Evolutionary conservation across 2,888 invertebrate genomes (phyloP), one percentile per base, ranked within the genome.

Genomic region (Auanema freiburgensis): DNA sequence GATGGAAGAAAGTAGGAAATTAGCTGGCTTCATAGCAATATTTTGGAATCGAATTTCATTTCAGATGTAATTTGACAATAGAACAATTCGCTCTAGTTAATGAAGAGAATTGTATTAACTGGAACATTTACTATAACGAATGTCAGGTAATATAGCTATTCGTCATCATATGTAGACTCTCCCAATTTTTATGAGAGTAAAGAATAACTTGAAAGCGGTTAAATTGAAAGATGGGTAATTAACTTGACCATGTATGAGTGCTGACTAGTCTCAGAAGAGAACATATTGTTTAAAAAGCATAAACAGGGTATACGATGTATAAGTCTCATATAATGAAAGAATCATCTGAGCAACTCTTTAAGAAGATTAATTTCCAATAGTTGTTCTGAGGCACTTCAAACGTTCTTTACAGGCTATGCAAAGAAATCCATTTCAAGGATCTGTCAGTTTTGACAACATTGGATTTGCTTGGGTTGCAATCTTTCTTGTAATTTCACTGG

Each of bases 391-490:
- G n/a, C n/a, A n/a, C n/a, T n/a, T n/a, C n/a, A n/a, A n/a, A n/a
- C n/a, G 5, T 3, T 14, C 18, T 18, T 46, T 63, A 44, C 50
- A 72, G 74, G 91, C 93, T 71, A 90, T 92, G 76, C 93, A 92
- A 59, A 89, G 91, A 81, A 99, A 99, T 87, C 98, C 98, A 14
- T 98, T 97, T 86, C 83, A 77, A 71, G 97, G 97, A 67, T 95
- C 98, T 63, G 97, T 99, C 83, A 95, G 95, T 46, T 99, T 99
- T 86, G 98, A 99, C 87, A 98, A 99, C 87, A 99, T 98, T 83
- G 98, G 98, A 73, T 90, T 98, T 81, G 98, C 98, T 24, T 99
- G 98, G 97, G 96, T 98, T 72, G 97, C 98, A 76, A 99, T 99
- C 86, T 98, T 98, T 87, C 89, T 98, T 89, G 97, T 96, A 53